phyloP scores from a whole-genome alignment of 2,888 invertebrate genomes.

The Protophormia terraenovae region DNA sequence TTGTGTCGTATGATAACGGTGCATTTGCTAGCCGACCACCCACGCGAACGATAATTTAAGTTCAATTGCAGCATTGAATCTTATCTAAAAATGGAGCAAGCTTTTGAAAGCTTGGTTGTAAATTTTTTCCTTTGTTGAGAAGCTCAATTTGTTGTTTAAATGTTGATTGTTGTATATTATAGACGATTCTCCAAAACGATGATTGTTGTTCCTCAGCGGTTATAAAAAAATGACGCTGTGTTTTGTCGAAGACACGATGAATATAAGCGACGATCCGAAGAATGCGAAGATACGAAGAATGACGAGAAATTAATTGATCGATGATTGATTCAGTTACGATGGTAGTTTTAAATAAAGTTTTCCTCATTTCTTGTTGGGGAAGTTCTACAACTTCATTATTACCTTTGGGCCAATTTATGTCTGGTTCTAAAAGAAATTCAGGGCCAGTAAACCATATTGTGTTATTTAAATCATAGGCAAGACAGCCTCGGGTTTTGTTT shows the following conservation, averaged over 20 bases:
- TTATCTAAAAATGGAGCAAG: too few species aligned
- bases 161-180: too few species aligned
- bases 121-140: background rate
- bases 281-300: too few species aligned
- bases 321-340: background rate
- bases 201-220: background rate
- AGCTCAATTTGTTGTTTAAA: constrained; percentile 8
- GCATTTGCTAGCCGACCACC: too few species aligned
- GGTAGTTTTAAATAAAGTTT: too few species aligned
- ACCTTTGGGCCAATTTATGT: background rate
- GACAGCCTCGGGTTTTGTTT: constrained; percentile 23
- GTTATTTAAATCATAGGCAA: background rate
- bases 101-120: constrained; percentile 20
- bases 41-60: constrained; percentile 68
- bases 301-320: constrained; percentile 2
- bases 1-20: too few species aligned
- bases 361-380: constrained; percentile 54
- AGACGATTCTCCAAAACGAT: constrained; percentile 4
- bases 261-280: constrained; percentile 34
- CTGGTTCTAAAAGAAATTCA: background rate
- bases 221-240: background rate
- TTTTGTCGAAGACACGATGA: constrained; percentile 23
- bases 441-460: constrained; percentile 14
- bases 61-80: background rate
- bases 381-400: constrained; percentile 56